Evolutionary conservation across 2,888 invertebrate genomes (phyloP).

Genomic region (Melanostoma scalare): DNA sequence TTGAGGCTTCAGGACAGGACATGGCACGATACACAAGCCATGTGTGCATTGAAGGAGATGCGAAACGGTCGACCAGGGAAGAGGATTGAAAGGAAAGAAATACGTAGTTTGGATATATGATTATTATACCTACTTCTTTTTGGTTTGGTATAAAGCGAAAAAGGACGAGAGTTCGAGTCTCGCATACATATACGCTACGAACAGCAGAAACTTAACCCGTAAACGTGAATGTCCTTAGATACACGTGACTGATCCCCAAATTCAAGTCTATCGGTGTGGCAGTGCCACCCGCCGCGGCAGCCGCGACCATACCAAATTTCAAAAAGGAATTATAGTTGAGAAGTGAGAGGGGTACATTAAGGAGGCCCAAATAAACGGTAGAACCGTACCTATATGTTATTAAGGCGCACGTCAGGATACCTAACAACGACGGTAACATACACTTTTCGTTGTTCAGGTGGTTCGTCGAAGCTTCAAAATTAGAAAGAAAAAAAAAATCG

Average conservation of each 20-base stretch:
- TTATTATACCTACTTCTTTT: conserved; percentile 53
- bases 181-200: background rate
- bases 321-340: conserved; percentile 49
- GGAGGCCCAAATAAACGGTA: conserved; percentile 8
- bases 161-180: background rate
- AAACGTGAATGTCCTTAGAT: conserved; percentile 52
- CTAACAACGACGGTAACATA: background rate
- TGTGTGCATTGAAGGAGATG: conserved; percentile 53
- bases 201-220: conserved; percentile 4
- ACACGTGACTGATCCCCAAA: conserved; percentile 59
- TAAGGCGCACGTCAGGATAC: background rate
- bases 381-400: too few species aligned
- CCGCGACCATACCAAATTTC: background rate
- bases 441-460: conserved; percentile 26
- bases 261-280: conserved; percentile 41
- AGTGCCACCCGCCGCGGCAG: background rate
- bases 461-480: conserved; percentile 50
- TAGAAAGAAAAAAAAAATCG: conserved; percentile 11
- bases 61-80: conserved; percentile 1
- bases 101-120: conserved; percentile 47
- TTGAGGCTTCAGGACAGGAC: conserved; percentile 26
- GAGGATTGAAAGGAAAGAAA: conserved; percentile 31
- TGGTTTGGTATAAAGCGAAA: background rate
- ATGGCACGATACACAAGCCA: conserved; percentile 37
- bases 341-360: conserved; percentile 33